Evolutionary conservation across 2,113 vertebrate genomes (phyloP).

Genomic region (Albula glossodonta): DNA sequence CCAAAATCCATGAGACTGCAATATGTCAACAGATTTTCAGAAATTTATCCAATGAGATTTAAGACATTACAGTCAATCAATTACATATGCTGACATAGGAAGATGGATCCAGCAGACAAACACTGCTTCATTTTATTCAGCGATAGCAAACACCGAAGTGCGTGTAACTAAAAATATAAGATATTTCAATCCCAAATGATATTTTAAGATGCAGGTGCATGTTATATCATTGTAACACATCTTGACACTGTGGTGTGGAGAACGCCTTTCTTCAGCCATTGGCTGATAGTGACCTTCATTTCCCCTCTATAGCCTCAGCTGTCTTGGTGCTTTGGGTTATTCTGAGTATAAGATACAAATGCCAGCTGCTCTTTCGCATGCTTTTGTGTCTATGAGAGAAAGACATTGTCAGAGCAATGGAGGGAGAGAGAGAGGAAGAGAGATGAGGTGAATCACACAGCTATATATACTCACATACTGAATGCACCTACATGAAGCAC

Average conservation of each 20-base stretch:
- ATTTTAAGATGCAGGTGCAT: neutral
- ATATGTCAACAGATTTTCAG: neutral
- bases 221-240: neutral
- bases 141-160: too few relatives aligned
- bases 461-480: constrained; percentile 35
- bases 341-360: constrained; percentile 22
- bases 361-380: constrained; percentile 47
- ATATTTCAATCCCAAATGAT: neutral
- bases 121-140: too few relatives aligned
- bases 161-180: neutral
- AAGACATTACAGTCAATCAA: neutral
- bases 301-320: constrained; percentile 44
- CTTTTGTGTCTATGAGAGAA: constrained; percentile 14
- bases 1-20: neutral
- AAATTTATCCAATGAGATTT: neutral
- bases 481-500: constrained; percentile 8
- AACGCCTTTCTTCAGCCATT: too few relatives aligned
- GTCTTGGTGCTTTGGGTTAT: constrained; percentile 45
- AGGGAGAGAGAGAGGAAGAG: neutral
- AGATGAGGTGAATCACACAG: constrained; percentile 9
- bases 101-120: neutral
- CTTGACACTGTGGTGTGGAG: neutral
- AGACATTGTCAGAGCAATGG: constrained; percentile 29
- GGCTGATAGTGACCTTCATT: constrained; percentile 30
- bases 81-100: neutral